Conservation (phyloP, 2,797 vertebrate species). For the Arnoldichthys spilopterus region DNA sequence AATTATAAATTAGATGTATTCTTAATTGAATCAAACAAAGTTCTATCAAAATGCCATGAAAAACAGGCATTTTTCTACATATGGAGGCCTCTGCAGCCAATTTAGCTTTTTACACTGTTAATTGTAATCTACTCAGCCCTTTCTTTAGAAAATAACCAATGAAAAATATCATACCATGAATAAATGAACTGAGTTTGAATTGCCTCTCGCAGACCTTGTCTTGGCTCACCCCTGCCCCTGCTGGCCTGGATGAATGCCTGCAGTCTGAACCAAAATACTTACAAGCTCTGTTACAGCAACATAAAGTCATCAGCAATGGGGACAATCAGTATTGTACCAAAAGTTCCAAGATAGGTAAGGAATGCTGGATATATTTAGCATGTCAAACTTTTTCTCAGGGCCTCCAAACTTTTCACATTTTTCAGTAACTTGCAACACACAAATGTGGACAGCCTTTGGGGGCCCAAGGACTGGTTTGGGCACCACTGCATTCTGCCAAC, state of each 20-base stretch:
- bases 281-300: slow-evolving; percentile 65
- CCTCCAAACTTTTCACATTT: neutral
- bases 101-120: no score
- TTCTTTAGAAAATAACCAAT: no score
- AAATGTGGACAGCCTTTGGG: no score
- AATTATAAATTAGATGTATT: no score
- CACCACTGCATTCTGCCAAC: no score
- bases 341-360: slow-evolving; percentile 24
- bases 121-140: no score
- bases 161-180: no score
- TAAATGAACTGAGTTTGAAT: neutral
- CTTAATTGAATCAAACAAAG: no score
- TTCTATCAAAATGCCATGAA: no score
- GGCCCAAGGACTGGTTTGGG: no score
- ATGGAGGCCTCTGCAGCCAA: no score
- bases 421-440: neutral
- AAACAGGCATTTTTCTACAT: no score
- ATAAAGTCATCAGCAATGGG: slow-evolving; percentile 60
- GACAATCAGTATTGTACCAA: slow-evolving; percentile 19
- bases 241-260: slow-evolving; percentile 67
- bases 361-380: neutral
- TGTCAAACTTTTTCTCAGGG: neutral
- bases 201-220: slow-evolving; percentile 67
- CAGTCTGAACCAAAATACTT: slow-evolving; percentile 67
- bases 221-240: slow-evolving; percentile 71